Evolutionary conservation across 2,113 vertebrate species (phyloP).

Genomic region (Penelope pileata): DNA sequence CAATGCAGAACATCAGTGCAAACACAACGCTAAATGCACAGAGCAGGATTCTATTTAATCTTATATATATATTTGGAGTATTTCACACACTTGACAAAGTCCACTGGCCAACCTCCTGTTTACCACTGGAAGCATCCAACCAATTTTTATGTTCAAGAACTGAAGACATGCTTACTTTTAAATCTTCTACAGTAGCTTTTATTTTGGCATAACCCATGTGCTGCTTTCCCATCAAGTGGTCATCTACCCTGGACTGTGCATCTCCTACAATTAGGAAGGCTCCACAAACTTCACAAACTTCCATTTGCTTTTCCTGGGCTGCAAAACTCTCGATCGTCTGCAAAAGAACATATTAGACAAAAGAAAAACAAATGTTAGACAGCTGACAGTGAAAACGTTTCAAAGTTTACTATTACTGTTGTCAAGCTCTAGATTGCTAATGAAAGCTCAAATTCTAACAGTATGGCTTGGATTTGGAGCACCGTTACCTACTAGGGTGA

Average conservation of each 20-base stretch:
- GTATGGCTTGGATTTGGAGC: not conserved
- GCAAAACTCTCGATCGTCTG: slow-evolving; percentile 99
- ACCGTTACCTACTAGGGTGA: not conserved
- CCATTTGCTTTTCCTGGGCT: slow-evolving; percentile 99
- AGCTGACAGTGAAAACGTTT: not conserved
- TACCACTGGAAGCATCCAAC: not conserved
- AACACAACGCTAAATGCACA: not conserved
- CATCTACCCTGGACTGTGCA: slow-evolving; percentile 96
- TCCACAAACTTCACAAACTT: slow-evolving; percentile 98
- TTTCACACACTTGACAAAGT: not conserved
- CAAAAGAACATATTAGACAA: not conserved
- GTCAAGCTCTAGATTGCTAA: not conserved
- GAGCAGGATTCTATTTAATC: not conserved
- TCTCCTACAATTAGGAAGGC: slow-evolving; percentile 98
- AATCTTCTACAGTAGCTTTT: slow-evolving; percentile 97
- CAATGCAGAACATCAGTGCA: not conserved
- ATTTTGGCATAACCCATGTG: slow-evolving; percentile 99
- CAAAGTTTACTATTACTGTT: not conserved
- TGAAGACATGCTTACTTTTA: slow-evolving; percentile 85
- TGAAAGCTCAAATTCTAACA: not conserved
- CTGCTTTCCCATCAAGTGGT: slow-evolving; percentile 99
- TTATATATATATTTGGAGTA: not conserved
- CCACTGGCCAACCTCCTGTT: not conserved
- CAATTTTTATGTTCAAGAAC: not conserved
- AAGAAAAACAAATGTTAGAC: not conserved